Conservation (phyloP, 2,113 vertebrate species). For the Erpornis zantholeuca region DNA sequence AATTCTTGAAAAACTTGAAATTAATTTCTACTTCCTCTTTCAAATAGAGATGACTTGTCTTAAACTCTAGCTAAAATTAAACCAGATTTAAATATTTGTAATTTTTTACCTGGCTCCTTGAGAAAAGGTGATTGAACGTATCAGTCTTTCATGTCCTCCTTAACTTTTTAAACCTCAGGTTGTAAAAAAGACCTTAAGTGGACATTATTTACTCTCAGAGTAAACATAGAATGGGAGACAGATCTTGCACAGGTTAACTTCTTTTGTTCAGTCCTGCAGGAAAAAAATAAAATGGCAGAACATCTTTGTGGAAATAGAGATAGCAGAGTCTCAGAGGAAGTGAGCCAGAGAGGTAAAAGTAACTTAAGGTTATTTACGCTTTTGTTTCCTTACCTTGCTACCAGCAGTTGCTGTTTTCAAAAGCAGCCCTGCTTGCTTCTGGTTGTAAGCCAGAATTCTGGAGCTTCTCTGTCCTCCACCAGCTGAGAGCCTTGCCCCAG, state of each 20-base stretch:
- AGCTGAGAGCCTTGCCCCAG: not conserved
- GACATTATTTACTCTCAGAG: not conserved
- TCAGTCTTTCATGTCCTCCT: not conserved
- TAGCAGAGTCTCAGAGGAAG: not conserved
- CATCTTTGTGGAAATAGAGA: not conserved
- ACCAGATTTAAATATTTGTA: not conserved
- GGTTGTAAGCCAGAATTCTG: not conserved
- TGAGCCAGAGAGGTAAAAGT: not conserved
- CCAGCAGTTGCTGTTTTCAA: not conserved
- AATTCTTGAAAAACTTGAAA: not conserved
- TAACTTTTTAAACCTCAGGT: not conserved
- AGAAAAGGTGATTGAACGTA: not conserved
- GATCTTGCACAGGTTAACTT: not conserved
- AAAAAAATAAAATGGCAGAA: not conserved
- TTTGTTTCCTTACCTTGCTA: not conserved
- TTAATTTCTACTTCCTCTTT: not conserved
- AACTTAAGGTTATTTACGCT: not conserved
- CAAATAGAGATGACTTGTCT: not conserved
- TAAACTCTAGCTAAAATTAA: not conserved
- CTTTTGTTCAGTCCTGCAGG: not conserved
- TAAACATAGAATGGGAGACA: not conserved
- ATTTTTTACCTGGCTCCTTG: not conserved
- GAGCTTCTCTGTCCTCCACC: not conserved
- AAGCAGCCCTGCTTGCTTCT: not conserved
- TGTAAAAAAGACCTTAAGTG: not conserved